Evolutionary conservation across 2,113 vertebrate species (phyloP), one percentile per base, ranked within the genome.

Genomic region (Pelobates fuscus): DNA sequence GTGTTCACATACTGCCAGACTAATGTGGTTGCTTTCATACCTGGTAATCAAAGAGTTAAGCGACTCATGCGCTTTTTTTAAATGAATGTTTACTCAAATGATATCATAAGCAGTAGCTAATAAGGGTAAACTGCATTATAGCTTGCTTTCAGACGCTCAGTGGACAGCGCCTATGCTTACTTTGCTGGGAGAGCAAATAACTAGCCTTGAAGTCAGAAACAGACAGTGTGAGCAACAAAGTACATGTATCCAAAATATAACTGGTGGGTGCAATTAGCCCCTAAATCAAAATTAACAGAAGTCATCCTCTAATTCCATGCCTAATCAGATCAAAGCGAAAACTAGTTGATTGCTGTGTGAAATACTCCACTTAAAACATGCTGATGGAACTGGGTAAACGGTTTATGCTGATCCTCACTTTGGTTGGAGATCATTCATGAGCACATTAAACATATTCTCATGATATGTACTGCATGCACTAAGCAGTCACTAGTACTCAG

Each of bases 261-360:
- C 4, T 60, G 57, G 57, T 27, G 26, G 26, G 21, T 26, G 57
- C 57, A 60, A 60, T 60, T 60, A 64, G 30, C 20, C 4, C 1
- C 15, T 61, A 61, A 29, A 30, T n/a, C 26, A 25, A 18, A 25
- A 5, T 14, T 26, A 24, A 10, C 23, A 6, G 0, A 25, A 61
- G 59, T 61, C 29, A 61, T 61, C 59, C 26, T 2, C 25, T 61
- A 61, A 61, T 30, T 4, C 27, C 59, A 30, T 61, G 59, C 27
- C 59, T 61, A 61, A 61, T 29, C 27, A 61, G 59, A 61, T 61
- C 15, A 61, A 61, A n/a, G 14, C 57, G n/a, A 17, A 61, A 18
- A 61, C 26, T 30, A 30, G 26, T 30, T 18, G 59, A 61, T 61
- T 30, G 18, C 59, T n/a, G 26, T 27, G 27, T 8, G 30, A 8